Evolutionary conservation across 2,113 vertebrate species (phyloP), one percentile per base, ranked within the genome.

Genomic region (Platichthys flesus): DNA sequence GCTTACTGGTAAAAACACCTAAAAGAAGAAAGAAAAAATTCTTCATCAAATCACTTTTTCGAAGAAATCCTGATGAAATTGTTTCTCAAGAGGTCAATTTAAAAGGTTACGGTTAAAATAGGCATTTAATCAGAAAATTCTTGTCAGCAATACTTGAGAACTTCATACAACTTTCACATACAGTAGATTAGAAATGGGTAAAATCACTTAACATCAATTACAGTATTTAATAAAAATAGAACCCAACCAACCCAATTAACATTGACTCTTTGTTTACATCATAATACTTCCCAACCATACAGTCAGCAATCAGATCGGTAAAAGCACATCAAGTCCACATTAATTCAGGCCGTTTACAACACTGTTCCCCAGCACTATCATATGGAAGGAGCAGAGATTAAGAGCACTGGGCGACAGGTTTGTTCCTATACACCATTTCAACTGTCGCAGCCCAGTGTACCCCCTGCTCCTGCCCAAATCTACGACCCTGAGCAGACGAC

Each of bases 1-100:
- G 61, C 54, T 90, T 94, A 79, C 2, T 83, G 40, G 51, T 14
- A 31, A 35, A 87, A 76, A 89, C 90, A 77, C 26, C 16, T 0
- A 82, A 0, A 71, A 74, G 26, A 61, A 1, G 35, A 23, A 56
- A 47, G n/a, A 80, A 71, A 28, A 52, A 47, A 10, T 2, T 12
- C 14, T 51, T 40, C 9, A 40, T 10, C 40, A 40, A 40, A 40
- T 40, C 37, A 9, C 9, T 40, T 40, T 3, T 10, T 68, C 21
- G 23, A 15, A 28, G 9, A 2, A 56, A 66, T 20, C 16, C 15
- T 40, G 40, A 24, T 21, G 35, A 16, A 52, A 14, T 15, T 16
- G n/a, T 52, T 52, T 52, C 51, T 9, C 0, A 9, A 51, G 28
- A 7, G 28, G 28, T 31, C 28, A 31, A 1, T 7, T 31, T 31